Base-by-base conservation (phyloP, 2,797 vertebrate genomes). In the Gambelia wislizenii region DNA sequence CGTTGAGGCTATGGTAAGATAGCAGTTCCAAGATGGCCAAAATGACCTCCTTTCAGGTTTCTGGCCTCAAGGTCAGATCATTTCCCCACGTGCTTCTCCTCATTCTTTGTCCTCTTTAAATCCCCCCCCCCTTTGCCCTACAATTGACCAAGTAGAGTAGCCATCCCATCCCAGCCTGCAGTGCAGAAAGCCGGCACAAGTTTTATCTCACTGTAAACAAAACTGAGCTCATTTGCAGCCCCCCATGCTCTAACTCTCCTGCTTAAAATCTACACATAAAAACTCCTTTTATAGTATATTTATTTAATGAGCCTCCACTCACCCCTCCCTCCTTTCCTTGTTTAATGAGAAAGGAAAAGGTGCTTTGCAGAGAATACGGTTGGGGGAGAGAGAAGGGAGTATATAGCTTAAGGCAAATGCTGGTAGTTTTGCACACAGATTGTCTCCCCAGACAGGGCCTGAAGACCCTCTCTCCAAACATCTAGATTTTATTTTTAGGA, bases 271-370 rank as follows among this genome's bases (percentile, higher is more conserved):
- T 36, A 75, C 16, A 83, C 90, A 44, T 67, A 82, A 95, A 96
- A 89, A 8, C 16, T 89, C 91, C 87, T 91, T 83, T 92, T 90
- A 81, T 79, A 54, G 90, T 89, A 27, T 76, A 90, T 95, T 91
- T 88, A 91, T 89, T 92, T 72, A 77, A 91, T 90, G 91, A 92
- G 88, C 85, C 93, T 91, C 69, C 30, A 12, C 69, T 78, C 6
- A 80, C 22, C 86, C 88, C 92, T 75, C 85, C 89, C 90, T 25
- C 39, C 27, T 89, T 90, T 80, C 86, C 86, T 87, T 87, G 90
- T 64, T 93, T 96, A 95, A 95, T 87, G 92, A 84, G 88, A 89
- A 92, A 95, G 92, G 56, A 93, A 90, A 94, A 84, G 90, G 90
- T 89, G 87, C 85, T 90, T 90, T 91, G 87, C 94, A 87, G 92